Base-by-base conservation (phyloP, 1,140 invertebrate genomes). In the Meloidogyne floridensis region DNA sequence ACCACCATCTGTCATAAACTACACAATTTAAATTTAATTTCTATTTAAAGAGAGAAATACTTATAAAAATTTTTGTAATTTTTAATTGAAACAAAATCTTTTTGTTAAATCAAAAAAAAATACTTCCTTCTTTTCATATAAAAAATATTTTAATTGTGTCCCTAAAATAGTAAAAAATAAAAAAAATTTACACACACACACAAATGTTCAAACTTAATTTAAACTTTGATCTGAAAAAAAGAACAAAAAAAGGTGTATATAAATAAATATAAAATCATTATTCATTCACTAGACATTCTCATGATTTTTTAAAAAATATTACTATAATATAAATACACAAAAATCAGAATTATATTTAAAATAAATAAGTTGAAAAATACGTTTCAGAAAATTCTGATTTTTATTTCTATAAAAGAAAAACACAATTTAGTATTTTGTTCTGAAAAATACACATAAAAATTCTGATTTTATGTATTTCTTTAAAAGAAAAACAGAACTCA, bases 141-240 rank as follows among this genome's bases (percentile, higher is more conserved):
- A n/a, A 65, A 65, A 65, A n/a, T 5, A 15, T 15, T 15, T 13
- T 13, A 11, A 56, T 56, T 56, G 32, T 47, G 47, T 47, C 47
- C 47, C 47, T 8, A 47, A 47, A 47, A 47, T 47, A 47, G 47
- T 47, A 47, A 47, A 47, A 59, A 13, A 59, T 59, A 15, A 32
- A 32, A 32, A 32, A 32, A 32, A 32, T 32, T 32, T 32, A 32
- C 32, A 32, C 32, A 32, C 32, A 32, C 15, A 59, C 56, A 59
- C 56, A 15, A 13, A n/a, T 65, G 15, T n/a, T n/a, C 4, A 54
- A 54, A 65, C 15, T 65, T 65, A n/a, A 65, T 65, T 65, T 65
- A 65, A 65, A 65, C 59, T 65, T n/a, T n/a, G 59, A 65, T 65
- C 56, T 65, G n/a, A 59, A 4, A 65, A 65, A 65, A 59, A 59